These are phyloP conservation scores for Brachirus orientalis DNA, from an alignment of 2,113 vertebrate species.

Conservation along the genomic window DNA sequence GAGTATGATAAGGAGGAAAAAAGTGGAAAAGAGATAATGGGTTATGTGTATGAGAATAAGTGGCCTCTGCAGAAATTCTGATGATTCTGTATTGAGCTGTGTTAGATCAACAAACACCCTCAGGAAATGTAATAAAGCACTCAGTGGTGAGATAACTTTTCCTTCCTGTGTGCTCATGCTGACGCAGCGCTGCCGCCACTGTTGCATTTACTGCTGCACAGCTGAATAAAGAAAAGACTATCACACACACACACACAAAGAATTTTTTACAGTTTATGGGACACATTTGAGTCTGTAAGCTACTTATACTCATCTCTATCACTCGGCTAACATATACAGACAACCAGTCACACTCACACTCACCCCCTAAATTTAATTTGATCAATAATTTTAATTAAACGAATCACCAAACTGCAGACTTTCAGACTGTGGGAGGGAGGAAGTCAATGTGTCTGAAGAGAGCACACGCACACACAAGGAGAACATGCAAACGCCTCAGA, in stretches of 20 bases:
- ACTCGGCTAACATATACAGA: no score
- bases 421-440: no score
- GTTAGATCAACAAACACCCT: slow-evolving; percentile 51
- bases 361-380: no score
- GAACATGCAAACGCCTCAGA: no score
- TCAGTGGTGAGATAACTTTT: slow-evolving; percentile 41
- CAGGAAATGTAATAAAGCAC: slow-evolving; percentile 59
- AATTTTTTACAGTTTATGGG: neutral
- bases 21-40: neutral
- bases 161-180: slow-evolving; percentile 11
- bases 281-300: slow-evolving; percentile 9
- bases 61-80: slow-evolving; percentile 6
- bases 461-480: no score
- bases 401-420: no score
- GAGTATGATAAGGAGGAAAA: no score
- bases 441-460: no score
- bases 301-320: neutral
- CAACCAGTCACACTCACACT: no score
- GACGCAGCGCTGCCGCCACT: slow-evolving; percentile 1
- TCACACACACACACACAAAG: neutral
- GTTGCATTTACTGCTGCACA: slow-evolving; percentile 11
- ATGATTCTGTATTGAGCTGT: slow-evolving; percentile 7
- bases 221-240: neutral
- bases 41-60: neutral
- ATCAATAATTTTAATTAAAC: no score